Conservation (phyloP, 2,113 vertebrate species). For the Odocoileus virginianus region DNA sequence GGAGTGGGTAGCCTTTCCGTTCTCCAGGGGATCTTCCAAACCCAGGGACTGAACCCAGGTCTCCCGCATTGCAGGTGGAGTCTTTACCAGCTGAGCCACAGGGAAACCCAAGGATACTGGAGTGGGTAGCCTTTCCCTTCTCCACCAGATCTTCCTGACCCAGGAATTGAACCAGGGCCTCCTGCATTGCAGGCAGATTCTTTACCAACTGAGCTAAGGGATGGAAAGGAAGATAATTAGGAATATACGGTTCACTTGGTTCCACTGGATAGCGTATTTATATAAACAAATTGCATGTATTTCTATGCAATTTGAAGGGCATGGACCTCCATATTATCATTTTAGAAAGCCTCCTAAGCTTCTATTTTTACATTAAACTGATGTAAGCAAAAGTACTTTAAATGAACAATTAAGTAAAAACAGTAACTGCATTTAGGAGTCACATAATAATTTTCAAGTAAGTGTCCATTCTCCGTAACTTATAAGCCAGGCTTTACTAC, state of each 20-base stretch:
- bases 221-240: neutral
- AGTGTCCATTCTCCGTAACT: neutral
- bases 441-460: conserved; percentile 30
- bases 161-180: neutral
- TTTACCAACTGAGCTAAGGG: neutral
- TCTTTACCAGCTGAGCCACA: neutral
- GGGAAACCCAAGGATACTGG: neutral
- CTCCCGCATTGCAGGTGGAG: neutral
- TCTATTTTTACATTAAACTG: neutral
- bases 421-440: conserved; percentile 1
- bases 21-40: neutral
- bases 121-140: neutral
- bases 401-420: neutral
- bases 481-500: neutral
- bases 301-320: neutral
- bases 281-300: neutral
- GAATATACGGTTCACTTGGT: neutral
- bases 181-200: neutral
- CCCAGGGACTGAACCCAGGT: neutral
- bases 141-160: neutral
- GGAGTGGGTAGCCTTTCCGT: neutral
- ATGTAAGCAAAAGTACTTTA: neutral
- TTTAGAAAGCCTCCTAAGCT: neutral
- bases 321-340: neutral
- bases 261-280: neutral